Evolutionary conservation across 2,888 invertebrate genomes (phyloP), one percentile per base, ranked within the genome.

Genomic region (Orchesella flavescens): DNA sequence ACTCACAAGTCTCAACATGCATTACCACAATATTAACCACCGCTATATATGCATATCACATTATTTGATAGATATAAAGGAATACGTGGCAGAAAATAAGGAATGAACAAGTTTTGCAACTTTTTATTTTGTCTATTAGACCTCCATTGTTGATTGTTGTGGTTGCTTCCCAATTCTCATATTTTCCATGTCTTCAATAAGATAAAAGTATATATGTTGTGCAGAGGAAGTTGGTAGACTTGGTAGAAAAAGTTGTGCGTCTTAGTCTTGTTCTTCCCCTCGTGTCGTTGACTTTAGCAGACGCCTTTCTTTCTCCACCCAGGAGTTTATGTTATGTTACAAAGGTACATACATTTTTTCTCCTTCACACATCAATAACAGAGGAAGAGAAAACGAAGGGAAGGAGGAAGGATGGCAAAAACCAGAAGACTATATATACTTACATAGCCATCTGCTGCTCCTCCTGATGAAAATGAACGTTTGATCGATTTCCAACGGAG

Each of bases 401-500:
- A 61, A 24, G 23, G 23, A 21, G 7, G 55, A 55, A n/a, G 12
- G n/a, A 55, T 55, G n/a, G 46, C 46, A 13, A 55, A n/a, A n/a
- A n/a, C n/a, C n/a, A n/a, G n/a, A n/a, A n/a, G n/a, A n/a, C n/a
- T n/a, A n/a, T n/a, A n/a, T n/a, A n/a, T n/a, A n/a, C n/a, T n/a
- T 34, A 34, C 7, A 34, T 34, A 34, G 15, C 57, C 57, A 57
- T 57, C 17, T 57, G 57, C 17, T n/a, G 15, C 13, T 7, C 2
- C 53, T 53, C 24, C 61, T n/a, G 24, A 61, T 61, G 61, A 61
- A 24, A 61, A 61, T 61, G 61, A 61, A 61, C 5, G 61, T 21
- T 61, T 61, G 61, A 61, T 61, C 61, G 61, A 61, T 61, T 61
- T 19, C 61, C 23, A 61, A 61, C 21, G 19, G 59, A n/a, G n/a